Evolutionary conservation across 2,797 vertebrate genomes (phyloP), one percentile per base, ranked within the genome.

Genomic region (Borostomias antarcticus): DNA sequence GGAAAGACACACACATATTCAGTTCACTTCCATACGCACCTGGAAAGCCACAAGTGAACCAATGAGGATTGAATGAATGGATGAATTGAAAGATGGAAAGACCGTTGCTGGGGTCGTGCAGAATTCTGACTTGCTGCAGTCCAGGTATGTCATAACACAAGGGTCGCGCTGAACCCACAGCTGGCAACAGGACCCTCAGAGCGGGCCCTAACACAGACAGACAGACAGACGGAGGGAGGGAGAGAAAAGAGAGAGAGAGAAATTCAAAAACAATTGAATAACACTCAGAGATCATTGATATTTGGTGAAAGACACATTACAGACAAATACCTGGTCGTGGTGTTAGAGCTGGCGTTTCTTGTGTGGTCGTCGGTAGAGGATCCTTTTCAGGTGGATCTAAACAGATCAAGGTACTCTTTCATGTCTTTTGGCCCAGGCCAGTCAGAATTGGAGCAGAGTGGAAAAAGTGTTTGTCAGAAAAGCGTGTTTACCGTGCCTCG

Each of bases 91-190:
- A 0, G 26, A 53, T 58, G 1, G 10, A 47, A 5, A 58, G 23
- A 92, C 92, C 87, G 25, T 63, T 75, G 60, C 13, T 75, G 63
- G 82, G 64, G 64, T 80, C 67, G 33, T 82, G 70, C 40, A 92
- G 71, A 5, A 93, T 82, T 80, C 73, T 83, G n/a, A 92, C 78
- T 8, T 6, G 13, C 4, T 21, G 9, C 0, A 4, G 0, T 43
- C 43, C 58, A 37, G 15, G n/a, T 25, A 91, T 7, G 1, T 89
- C 82, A 57, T 84, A 92, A 66, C 92, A 93, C 2, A 92, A 64
- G 1, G 86, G 83, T 26, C 61, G 19, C 25, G 75, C 62, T 11
- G 57, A 64, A 51, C 57, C 81, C 5, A 60, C 72, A 51, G 78
- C n/a, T 62, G 77, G 77, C 1, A 87, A 15, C 62, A 92, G 25